phyloP scores from a whole-genome alignment of 2,113 vertebrate species.

The Varanus komodoensis region DNA sequence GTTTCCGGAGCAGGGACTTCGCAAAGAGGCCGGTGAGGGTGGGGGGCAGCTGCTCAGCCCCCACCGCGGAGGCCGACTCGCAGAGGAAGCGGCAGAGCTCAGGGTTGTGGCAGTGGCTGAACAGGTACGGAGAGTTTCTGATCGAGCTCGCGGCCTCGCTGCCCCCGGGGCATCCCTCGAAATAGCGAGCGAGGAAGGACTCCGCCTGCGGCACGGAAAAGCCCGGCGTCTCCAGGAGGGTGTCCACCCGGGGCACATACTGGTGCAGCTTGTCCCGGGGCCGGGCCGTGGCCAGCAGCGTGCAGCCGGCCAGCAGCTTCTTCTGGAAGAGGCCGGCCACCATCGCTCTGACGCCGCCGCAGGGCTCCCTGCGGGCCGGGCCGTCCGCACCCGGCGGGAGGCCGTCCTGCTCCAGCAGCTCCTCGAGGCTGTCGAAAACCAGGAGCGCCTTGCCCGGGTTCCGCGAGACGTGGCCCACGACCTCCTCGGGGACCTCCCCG shows the following conservation, averaged over 20 bases:
- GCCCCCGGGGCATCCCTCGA: slow-evolving; percentile 59
- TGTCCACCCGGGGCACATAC: slow-evolving; percentile 82
- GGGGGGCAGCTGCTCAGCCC: slow-evolving; percentile 73
- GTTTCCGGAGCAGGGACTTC: slow-evolving; percentile 72
- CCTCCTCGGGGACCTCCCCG: slow-evolving; percentile 63
- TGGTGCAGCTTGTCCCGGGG: slow-evolving; percentile 82
- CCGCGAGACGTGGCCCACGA: slow-evolving; percentile 81
- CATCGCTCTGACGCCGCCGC: slow-evolving; percentile 79
- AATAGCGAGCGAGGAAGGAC: slow-evolving; percentile 80
- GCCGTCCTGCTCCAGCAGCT: slow-evolving; percentile 80
- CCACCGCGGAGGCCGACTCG: slow-evolving; percentile 63
- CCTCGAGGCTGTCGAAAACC: slow-evolving; percentile 90
- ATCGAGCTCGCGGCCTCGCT: slow-evolving; percentile 72
- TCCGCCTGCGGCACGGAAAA: slow-evolving; percentile 82
- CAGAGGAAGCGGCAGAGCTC: slow-evolving; percentile 84
- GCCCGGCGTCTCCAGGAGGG: slow-evolving; percentile 83
- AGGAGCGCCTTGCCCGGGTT: slow-evolving; percentile 85
- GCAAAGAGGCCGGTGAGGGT: slow-evolving; percentile 86
- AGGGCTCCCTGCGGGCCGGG: slow-evolving; percentile 55
- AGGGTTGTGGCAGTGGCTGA: slow-evolving; percentile 85
- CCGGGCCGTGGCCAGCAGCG: slow-evolving; percentile 84
- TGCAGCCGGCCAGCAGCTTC: slow-evolving; percentile 86
- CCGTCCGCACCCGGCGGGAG: slow-evolving; percentile 64
- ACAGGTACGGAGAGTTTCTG: slow-evolving; percentile 73
- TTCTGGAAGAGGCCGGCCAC: slow-evolving; percentile 87